Base-by-base conservation (phyloP, 1,140 invertebrate species). In the Tyrophagus putrescentiae region DNA sequence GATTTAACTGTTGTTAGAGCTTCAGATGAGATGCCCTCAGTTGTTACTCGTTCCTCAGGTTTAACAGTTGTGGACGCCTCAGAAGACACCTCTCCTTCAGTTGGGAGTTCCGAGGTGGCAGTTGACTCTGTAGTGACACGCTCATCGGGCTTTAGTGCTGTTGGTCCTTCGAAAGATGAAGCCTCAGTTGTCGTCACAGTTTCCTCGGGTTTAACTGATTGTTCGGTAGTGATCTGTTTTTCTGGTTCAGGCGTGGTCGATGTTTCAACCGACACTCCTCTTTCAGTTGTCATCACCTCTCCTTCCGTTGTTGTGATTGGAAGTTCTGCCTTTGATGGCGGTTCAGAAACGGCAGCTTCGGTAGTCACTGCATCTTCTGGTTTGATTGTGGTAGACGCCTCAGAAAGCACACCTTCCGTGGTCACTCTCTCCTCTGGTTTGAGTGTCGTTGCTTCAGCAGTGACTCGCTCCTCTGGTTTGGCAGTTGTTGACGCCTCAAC, bases 391-490 rank as follows among this genome's bases (percentile, higher is more conserved):
- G n/a, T n/a, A 13, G n/a, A 39, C 36, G 36, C n/a, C 13, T 13
- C n/a, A 13, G 36, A n/a, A 13, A n/a, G 13, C n/a, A 13, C 36
- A 39, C 36, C n/a, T n/a, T 13, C 13, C 13, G 36, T 13, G 36
- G 36, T 13, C n/a, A 39, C n/a, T 39, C 36, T n/a, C n/a, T n/a
- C n/a, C n/a, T n/a, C n/a, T n/a, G n/a, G n/a, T n/a, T n/a, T n/a
- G n/a, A n/a, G n/a, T n/a, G n/a, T n/a, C n/a, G n/a, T n/a, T n/a
- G n/a, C n/a, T n/a, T n/a, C n/a, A n/a, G 66, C 60, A 45, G 62
- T 61, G 44, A 62, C 41, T 60, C 45, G 42, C 62, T 57, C 57
- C 18, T 67, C 63, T 33, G 60, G 57, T 44, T 58, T 60, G 62
- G 61, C 52, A 44, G 63, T 21, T 36, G 65, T n/a, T 44, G 54